Evolutionary conservation across 2,797 vertebrate genomes (phyloP).

Genomic region (Smutsia temminckii): DNA sequence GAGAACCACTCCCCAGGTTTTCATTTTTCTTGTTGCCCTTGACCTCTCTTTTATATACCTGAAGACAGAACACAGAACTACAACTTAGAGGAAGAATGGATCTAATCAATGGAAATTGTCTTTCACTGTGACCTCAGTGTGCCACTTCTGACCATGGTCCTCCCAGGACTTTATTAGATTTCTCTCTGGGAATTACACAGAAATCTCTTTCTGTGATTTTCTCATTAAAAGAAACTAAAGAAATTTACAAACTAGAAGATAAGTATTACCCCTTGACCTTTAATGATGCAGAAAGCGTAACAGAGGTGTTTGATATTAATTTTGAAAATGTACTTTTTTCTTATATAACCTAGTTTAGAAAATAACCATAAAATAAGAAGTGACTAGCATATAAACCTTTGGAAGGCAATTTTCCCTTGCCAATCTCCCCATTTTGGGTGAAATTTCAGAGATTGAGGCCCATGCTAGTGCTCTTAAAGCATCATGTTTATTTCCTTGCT

Average conservation of each 20-base stretch:
- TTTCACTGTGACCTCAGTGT: neutral
- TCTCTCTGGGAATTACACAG: neutral
- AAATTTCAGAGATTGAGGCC: neutral
- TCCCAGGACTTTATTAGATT: neutral
- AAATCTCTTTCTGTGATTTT: conserved; percentile 33
- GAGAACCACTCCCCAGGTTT: neutral
- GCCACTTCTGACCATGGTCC: neutral
- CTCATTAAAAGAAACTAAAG: neutral
- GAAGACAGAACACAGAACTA: neutral
- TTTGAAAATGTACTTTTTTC: neutral
- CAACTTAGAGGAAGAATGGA: neutral
- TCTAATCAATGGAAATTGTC: neutral
- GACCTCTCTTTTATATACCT: neutral
- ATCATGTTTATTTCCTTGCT: neutral
- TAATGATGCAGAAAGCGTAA: neutral
- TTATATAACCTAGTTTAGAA: neutral
- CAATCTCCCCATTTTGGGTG: neutral
- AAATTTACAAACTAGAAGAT: neutral
- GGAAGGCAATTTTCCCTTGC: neutral
- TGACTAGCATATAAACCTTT: neutral
- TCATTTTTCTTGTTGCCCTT: neutral
- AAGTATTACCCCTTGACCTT: neutral
- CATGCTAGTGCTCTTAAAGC: neutral
- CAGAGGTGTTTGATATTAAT: neutral
- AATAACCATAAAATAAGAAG: conserved; percentile 35